Evolutionary conservation across 2,888 invertebrate species (phyloP), one percentile per base, ranked within the genome.

Genomic region (Omphaloscelis lunosa): DNA sequence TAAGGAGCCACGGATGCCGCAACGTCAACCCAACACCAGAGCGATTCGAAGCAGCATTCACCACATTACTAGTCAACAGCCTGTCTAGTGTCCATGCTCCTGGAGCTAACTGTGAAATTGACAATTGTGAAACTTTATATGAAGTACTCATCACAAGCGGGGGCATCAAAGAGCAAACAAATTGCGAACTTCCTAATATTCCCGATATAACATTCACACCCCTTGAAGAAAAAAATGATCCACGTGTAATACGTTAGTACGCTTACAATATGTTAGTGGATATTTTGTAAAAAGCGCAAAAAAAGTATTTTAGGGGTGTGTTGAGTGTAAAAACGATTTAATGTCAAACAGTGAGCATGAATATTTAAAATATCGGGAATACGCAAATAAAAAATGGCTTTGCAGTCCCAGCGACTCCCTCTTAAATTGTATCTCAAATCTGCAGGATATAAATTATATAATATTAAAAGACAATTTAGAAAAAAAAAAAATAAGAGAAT

Each of bases 381-480:
- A 51, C 48, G 48, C 48, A 51, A 51, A 56, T 65, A 65, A 65
- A 72, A 72, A 62, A 62, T 72, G 62, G 51, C 72, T 72, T 51
- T 72, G 62, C 51, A 62, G 62, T 65, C 66, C 72, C 45, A 66
- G 66, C 66, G 45, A 66, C 56, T 15, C 53, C 15, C 63, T 72
- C 29, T 17, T 65, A 65, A 62, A 51, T 62, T 66, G 72, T 67
- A 66, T 73, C 0, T 56, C 72, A 0, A 58, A 67, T 63, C 51
- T 62, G 39, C 71, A 63, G 71, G 71, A 72, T 72, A 66, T 66
- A 45, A 66, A 73, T 73, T 67, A 73, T 23, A 8, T 2, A 58
- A 34, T 58, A 8, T 56, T 58, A 56, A 73, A 77, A 70, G 51
- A 65, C 53, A 79, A n/a, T 83, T 81, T 79, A 65, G 74, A 69